Evolutionary conservation across 1,140 invertebrate genomes (phyloP), one percentile per base, ranked within the genome.

Genomic region (Proctacanthus coquilletti): DNA sequence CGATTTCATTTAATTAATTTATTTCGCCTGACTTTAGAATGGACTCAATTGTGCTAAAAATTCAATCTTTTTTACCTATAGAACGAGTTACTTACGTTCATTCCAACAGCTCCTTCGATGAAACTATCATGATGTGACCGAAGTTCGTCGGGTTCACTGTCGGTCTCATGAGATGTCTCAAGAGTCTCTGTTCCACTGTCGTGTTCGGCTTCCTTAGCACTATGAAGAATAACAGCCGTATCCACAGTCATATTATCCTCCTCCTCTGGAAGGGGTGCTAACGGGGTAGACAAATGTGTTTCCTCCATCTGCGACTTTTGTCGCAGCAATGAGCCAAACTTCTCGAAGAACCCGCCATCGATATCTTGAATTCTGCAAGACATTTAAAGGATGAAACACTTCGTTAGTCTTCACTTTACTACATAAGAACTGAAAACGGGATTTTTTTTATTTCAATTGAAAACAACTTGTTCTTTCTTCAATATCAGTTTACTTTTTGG

Each of bases 1-100:
- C n/a, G n/a, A n/a, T n/a, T n/a, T n/a, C n/a, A n/a, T n/a, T n/a
- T n/a, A n/a, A n/a, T n/a, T n/a, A n/a, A n/a, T n/a, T n/a, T n/a
- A n/a, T n/a, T n/a, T n/a, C n/a, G n/a, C n/a, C n/a, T n/a, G n/a
- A n/a, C n/a, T n/a, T n/a, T n/a, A n/a, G n/a, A n/a, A n/a, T n/a
- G n/a, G n/a, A n/a, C 23, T 13, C 8, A 27, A 8, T 27, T 27
- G 8, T 27, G 8, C 13, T 13, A 27, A 27, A 27, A 27, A 27
- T 27, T 9, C 23, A 27, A 27, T 27, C 8, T 27, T 27, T 27
- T 27, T 27, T 27, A 27, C 23, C 13, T n/a, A n/a, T n/a, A n/a
- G n/a, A n/a, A n/a, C n/a, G n/a, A n/a, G n/a, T n/a, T n/a, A 72
- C 78, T 77, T 62, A 82, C 80, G 60, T 83, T 82, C 64, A 74